phyloP scores from a whole-genome alignment of 2,797 vertebrate species.

The Perdix hodgsoniae region DNA sequence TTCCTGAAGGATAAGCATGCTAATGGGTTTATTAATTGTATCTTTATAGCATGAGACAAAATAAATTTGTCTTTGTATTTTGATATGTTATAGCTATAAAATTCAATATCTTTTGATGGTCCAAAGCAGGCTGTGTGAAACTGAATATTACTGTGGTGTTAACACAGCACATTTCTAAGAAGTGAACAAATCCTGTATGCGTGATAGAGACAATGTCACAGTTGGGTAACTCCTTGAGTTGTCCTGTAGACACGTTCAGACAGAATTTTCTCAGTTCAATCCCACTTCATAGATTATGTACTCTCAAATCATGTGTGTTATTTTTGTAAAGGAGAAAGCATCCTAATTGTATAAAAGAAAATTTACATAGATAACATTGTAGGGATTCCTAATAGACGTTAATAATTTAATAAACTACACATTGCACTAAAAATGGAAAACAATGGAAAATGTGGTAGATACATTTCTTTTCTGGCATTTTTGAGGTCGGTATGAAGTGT shows the following conservation, averaged over 20 bases:
- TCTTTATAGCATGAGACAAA: slow-evolving; percentile 47
- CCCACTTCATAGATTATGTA: neutral
- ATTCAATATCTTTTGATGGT: neutral
- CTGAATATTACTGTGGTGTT: neutral
- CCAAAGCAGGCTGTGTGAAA: neutral
- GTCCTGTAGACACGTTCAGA: neutral
- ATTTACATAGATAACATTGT: neutral
- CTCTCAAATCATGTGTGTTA: neutral
- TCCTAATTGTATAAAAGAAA: neutral
- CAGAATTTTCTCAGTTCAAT: neutral
- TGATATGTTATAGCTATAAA: slow-evolving; percentile 23
- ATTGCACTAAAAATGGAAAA: neutral
- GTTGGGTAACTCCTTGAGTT: neutral
- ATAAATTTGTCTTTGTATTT: slow-evolving; percentile 38
- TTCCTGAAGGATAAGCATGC: slow-evolving; percentile 61
- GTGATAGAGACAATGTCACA: neutral
- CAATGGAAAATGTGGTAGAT: neutral
- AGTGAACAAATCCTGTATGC: neutral
- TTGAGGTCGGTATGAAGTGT: neutral
- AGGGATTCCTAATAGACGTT: neutral
- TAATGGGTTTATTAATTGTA: slow-evolving; percentile 60
- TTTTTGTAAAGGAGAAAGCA: neutral
- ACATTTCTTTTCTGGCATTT: neutral
- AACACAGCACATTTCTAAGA: neutral
- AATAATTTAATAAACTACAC: neutral